Evolutionary conservation across 1,140 invertebrate species (phyloP), one percentile per base, ranked within the genome.

Genomic region (Bombus confusus): DNA sequence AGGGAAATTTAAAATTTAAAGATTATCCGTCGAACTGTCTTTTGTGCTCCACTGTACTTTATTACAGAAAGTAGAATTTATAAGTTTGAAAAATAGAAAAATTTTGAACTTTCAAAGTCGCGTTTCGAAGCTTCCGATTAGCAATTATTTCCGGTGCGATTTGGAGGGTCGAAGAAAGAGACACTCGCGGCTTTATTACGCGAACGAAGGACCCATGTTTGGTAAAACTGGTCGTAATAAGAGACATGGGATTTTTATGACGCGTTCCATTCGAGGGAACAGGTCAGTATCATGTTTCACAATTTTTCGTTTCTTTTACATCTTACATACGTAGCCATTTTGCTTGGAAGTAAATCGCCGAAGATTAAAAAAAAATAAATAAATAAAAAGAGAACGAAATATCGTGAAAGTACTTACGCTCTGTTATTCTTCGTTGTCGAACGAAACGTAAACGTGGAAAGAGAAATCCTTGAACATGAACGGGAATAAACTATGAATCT

Each of bases 391-490:
- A 3, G 0, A 13, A 71, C 3, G 2, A n/a, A 41, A n/a, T 13
- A 71, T 25, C 12, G 12, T 22, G 37, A 71, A 71, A 71, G 13
- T 41, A 41, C 6, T 62, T n/a, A 13, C n/a, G 34, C 5, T 41
- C 5, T 28, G 12, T 41, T 28, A 28, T 28, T 41, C 12, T 3
- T 41, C 31, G 10, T 75, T 31, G 18, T n/a, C 22, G 18, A 57
- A 57, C 12, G 9, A 28, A 28, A 57, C 5, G 31, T 31, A 75
- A 43, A 52, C 25, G 2, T 34, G 31, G n/a, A 75, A 75, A 52
- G 41, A 75, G 73, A 75, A 75, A 52, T 47, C 73, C 73, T 52
- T 34, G 73, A 74, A 74, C 73, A 22, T 57, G 73, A 75, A 75
- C 10, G 10, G 73, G 43, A 47, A 75, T 31, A 75, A 52, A 75